A percentile compares a stretch with the other conserved stretches of the same genome.
Evolutionary conservation across 2,888 invertebrate genomes (phyloP).

Genomic region (Ophraella communa): DNA sequence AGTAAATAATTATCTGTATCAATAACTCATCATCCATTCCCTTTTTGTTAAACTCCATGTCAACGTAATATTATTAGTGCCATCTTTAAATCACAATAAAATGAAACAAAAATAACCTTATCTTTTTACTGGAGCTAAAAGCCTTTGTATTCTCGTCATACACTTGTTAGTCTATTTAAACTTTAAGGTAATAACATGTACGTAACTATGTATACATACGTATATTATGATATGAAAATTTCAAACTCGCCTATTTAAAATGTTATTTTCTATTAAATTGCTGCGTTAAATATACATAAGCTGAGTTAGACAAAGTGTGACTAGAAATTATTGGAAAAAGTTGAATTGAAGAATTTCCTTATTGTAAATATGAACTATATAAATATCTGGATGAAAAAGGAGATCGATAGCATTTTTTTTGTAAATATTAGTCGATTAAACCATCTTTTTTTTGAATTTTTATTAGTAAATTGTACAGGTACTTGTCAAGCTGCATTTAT

Average conservation of each 20-base stretch:
- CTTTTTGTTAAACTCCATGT: too few species aligned
- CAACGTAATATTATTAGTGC: too few species aligned
- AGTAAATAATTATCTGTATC: too few species aligned
- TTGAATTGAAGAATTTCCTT: not conserved
- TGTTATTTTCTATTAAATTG: too few species aligned
- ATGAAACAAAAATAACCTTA: too few species aligned
- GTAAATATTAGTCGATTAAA: not conserved
- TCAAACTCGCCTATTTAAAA: not conserved
- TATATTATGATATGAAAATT: not conserved
- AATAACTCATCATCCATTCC: too few species aligned
- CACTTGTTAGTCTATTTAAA: slow-evolving; percentile 6
- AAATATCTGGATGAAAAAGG: too few species aligned
- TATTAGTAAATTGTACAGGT: too few species aligned
- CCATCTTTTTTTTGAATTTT: not conserved
- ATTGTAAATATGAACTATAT: not conserved
- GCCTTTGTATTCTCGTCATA: not conserved
- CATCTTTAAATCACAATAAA: too few species aligned
- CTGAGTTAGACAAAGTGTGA: not conserved
- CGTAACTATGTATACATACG: not conserved
- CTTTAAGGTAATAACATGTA: slow-evolving; percentile 2
- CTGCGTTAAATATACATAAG: not conserved
- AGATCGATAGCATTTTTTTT: not conserved
- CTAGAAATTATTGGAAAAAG: not conserved
- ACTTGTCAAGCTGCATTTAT: too few species aligned
- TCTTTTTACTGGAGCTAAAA: not conserved